Conservation (phyloP, 2,888 invertebrate species). For the Unio pictorum region DNA sequence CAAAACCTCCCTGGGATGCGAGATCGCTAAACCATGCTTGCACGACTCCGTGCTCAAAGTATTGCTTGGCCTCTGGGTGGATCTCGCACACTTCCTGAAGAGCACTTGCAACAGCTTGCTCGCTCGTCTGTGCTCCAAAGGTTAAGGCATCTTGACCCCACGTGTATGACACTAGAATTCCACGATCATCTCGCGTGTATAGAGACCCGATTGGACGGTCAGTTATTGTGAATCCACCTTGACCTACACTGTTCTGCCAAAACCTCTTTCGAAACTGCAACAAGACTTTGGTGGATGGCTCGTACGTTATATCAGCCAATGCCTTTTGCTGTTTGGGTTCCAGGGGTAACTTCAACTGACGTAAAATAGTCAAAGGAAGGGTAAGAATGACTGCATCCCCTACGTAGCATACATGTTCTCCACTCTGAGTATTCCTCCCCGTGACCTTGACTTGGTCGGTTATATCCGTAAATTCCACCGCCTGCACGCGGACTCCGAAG, state of each 20-base stretch:
- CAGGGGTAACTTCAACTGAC: constrained; percentile 22
- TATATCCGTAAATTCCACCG: constrained; percentile 1
- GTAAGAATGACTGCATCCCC: constrained; percentile 34
- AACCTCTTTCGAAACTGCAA: constrained; percentile 26
- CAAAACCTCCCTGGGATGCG: constrained; percentile 22
- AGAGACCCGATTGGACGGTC: constrained; percentile 16
- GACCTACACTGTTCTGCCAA: constrained; percentile 24
- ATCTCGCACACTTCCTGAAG: constrained; percentile 23
- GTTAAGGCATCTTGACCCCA: constrained; percentile 25
- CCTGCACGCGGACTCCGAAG: constrained; percentile 12
- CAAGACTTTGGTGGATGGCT: constrained; percentile 23
- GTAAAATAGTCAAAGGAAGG: constrained; percentile 20
- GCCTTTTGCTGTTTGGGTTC: constrained; percentile 3
- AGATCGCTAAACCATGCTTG: constrained; percentile 33
- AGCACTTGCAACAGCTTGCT: constrained; percentile 22
- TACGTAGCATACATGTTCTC: not conserved
- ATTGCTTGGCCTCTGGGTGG: constrained; percentile 21
- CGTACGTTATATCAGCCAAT: constrained; percentile 13
- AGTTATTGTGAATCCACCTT: constrained; percentile 24
- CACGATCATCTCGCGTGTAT: constrained; percentile 11
- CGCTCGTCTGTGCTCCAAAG: constrained; percentile 16
- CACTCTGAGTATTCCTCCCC: constrained; percentile 12
- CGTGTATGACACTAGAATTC: constrained; percentile 24
- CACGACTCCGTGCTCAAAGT: constrained; percentile 31
- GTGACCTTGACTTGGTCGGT: constrained; percentile 8